phyloP scores from a whole-genome alignment of 1,140 invertebrate species.

The Drosophila azteca region DNA sequence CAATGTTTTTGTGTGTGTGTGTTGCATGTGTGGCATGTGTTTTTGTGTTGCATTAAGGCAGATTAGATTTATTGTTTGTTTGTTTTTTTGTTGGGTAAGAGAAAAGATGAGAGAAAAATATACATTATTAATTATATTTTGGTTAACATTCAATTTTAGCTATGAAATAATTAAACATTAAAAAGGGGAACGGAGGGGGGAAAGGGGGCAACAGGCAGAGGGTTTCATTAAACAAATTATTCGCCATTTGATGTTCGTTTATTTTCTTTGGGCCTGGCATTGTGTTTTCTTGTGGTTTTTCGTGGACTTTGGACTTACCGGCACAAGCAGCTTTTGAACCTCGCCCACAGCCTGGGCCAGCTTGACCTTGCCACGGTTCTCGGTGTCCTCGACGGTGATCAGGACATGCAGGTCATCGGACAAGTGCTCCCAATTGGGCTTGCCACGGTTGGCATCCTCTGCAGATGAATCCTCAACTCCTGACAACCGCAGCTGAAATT shows the following conservation, averaged over 20 bases:
- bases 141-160: constrained; percentile 63
- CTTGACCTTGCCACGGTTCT: constrained; percentile 97
- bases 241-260: constrained; percentile 21
- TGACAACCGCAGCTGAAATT: too few relatives aligned
- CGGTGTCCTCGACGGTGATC: constrained; percentile 98
- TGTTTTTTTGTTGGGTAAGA: constrained; percentile 49
- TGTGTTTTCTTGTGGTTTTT: constrained; percentile 13
- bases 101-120: constrained; percentile 71
- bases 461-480: too few relatives aligned
- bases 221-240: constrained; percentile 33
- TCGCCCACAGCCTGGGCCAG: constrained; percentile 97
- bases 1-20: constrained; percentile 35
- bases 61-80: constrained; percentile 55
- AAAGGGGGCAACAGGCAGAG: constrained; percentile 16
- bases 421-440: constrained; percentile 99
- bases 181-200: constrained; percentile 39
- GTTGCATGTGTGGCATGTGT: constrained; percentile 34
- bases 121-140: constrained; percentile 63
- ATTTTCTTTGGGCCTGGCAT: constrained; percentile 5
- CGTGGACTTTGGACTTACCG: constrained; percentile 86
- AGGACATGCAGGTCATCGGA: constrained; percentile 99
- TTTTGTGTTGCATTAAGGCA: constrained; percentile 72
- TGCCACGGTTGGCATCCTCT: constrained; percentile 99
- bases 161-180: constrained; percentile 50
- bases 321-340: constrained; percentile 97